Percentiles rank a stretch among this genome's conserved stretches.
These are phyloP conservation scores for Stictocephala bisonia DNA, from an alignment of 2,888 invertebrate genomes.

Conservation along the genomic window DNA sequence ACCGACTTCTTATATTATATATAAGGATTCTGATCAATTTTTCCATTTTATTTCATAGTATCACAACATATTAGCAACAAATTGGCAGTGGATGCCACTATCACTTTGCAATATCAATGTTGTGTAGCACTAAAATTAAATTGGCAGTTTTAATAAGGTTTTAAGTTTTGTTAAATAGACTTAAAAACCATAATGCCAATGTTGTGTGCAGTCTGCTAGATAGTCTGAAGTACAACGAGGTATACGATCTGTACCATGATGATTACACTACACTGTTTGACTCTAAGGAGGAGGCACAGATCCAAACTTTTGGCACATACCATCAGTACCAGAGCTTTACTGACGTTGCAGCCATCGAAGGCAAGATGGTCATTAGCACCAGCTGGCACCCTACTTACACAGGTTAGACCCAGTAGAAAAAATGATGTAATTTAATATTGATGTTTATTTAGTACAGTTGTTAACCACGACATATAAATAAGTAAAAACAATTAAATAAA, in stretches of 20 bases:
- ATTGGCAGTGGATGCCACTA: no score
- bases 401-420: no score
- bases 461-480: no score
- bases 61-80: no score
- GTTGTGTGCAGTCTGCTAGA: constrained; percentile 31
- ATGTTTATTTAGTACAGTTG: no score
- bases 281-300: constrained; percentile 38
- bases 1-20: no score
- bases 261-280: constrained; percentile 53
- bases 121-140: neutral
- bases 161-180: neutral
- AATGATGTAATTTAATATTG: no score
- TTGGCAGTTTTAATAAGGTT: neutral
- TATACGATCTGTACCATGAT: constrained; percentile 56
- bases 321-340: constrained; percentile 61
- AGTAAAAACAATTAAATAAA: no score
- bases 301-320: constrained; percentile 51
- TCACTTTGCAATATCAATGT: no score
- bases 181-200: neutral
- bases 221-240: constrained; percentile 53
- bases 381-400: constrained; percentile 62
- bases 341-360: constrained; percentile 58
- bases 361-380: constrained; percentile 60
- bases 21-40: no score
- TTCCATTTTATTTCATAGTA: no score